Evolutionary conservation across 1,140 invertebrate genomes (phyloP), one percentile per base, ranked within the genome.

Genomic region (Platyura marginata): DNA sequence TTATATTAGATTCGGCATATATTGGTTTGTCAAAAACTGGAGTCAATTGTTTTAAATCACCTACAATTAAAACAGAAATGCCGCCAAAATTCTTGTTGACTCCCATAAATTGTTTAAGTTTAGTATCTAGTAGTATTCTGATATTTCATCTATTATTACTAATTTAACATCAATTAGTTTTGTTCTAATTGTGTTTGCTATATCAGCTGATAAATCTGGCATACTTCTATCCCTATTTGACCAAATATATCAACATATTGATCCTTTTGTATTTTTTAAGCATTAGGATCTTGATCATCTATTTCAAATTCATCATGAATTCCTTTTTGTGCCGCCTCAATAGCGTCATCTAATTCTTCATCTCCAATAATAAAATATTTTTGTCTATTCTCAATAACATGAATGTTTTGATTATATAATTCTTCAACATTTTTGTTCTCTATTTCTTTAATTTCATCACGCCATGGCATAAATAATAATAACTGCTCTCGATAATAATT

Each of bases 101-200:
- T 16, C 49, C 49, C 23, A 51, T 54, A 29, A 64, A 56, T 52
- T 62, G 52, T 42, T 47, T 36, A 20, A 62, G 42, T 36, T 56
- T 35, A 10, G 32, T 39, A 44, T 58, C 48, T n/a, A 62, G n/a
- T n/a, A n/a, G n/a, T n/a, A n/a, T n/a, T n/a, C n/a, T 34, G 32
- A 34, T n/a, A 34, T 34, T 34, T 34, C 32, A 34, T 34, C 32
- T 4, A 13, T 34, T 4, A 34, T 34, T 11, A 4, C 3, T 15
- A 34, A 15, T 11, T 13, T 13, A 4, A 34, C 13, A 34, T 34
- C 32, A 4, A 34, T 34, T 13, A 34, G 13, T 3, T 34, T 3
- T 4, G 32, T 15, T 4, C 32, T 11, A 34, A 34, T 3, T n/a
- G 32, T 4, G 16, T 34, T 34, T 3, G 32, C 32, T 6, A 34